Evolutionary conservation across 92 coral and sea anemone genomes (phyloP).

Genomic region (Epizoanthus rinbou): DNA sequence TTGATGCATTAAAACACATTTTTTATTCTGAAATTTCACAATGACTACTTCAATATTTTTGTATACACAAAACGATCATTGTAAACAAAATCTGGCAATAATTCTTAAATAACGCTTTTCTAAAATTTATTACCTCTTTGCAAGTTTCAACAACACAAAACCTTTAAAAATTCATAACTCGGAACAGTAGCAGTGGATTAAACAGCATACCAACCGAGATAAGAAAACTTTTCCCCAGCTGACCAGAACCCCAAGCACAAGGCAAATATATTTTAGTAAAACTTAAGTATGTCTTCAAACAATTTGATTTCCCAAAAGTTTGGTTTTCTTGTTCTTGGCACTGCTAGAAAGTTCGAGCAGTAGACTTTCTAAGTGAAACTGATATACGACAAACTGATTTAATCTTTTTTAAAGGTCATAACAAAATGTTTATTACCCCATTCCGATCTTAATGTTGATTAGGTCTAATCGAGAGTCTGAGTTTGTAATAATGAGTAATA

Average conservation of each 20-base stretch:
- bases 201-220: background rate
- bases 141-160: conserved; percentile 1
- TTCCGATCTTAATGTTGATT: conserved; percentile 49
- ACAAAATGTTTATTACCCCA: background rate
- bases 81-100: conserved; percentile 33
- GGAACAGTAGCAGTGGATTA: background rate
- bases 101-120: conserved; percentile 6
- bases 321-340: background rate
- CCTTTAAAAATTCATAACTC: conserved; percentile 9
- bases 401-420: conserved; percentile 22
- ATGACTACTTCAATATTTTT: conserved; percentile 21
- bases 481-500: conserved; percentile 63
- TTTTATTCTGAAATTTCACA: background rate
- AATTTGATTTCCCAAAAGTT: conserved; percentile 14
- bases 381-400: conserved; percentile 14
- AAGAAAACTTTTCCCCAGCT: background rate
- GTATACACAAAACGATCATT: conserved; percentile 2
- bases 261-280: no score
- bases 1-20: background rate
- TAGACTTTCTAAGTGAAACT: background rate
- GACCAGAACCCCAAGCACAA: background rate
- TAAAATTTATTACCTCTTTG: conserved; percentile 7
- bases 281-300: background rate
- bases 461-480: conserved; percentile 64
- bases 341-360: background rate